A percentile compares a stretch with the other conserved stretches of the same genome.
Evolutionary conservation across 2,113 vertebrate species (phyloP).

Genomic region (Vidua macroura): DNA sequence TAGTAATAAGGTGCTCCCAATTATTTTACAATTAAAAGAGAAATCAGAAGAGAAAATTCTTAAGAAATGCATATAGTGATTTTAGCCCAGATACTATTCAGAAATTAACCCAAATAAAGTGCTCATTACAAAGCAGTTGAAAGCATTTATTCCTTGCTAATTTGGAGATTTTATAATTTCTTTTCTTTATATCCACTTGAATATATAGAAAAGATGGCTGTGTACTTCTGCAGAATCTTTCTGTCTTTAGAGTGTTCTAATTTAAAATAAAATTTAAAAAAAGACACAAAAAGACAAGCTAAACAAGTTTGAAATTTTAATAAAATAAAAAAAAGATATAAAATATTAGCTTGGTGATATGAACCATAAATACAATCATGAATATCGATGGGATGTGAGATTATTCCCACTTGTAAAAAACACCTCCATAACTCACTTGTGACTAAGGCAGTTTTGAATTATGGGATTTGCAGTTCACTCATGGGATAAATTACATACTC

Average conservation of each 20-base stretch:
- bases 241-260: neutral
- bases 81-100: neutral
- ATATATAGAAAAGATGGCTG: neutral
- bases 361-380: constrained; percentile 36
- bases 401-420: constrained; percentile 50
- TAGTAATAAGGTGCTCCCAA: neutral
- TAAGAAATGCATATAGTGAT: neutral
- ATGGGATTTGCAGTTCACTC: constrained; percentile 48
- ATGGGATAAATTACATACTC: constrained; percentile 51
- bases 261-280: neutral
- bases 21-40: neutral
- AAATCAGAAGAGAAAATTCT: neutral
- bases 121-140: neutral
- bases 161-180: neutral
- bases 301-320: constrained; percentile 1
- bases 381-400: constrained; percentile 13
- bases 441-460: constrained; percentile 30
- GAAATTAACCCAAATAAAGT: neutral
- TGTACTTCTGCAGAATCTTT: neutral
- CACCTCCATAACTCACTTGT: constrained; percentile 44
- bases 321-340: neutral
- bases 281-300: neutral
- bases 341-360: neutral
- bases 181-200: neutral
- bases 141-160: neutral